Evolutionary conservation across 2,888 invertebrate genomes (phyloP).

Genomic region (Dolichomitus sp.): DNA sequence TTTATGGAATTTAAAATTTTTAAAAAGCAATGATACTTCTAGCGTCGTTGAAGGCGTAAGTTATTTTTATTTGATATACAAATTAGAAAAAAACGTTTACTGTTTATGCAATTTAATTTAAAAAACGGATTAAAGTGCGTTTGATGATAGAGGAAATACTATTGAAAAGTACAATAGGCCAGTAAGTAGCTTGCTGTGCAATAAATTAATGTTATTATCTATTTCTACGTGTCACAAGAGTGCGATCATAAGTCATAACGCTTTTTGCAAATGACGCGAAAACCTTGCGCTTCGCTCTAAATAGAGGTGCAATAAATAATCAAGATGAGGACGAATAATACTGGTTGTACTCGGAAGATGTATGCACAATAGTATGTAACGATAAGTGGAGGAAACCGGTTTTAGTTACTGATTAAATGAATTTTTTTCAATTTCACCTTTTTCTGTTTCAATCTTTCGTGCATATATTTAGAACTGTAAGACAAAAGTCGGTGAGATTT

Average conservation of each 20-base stretch:
- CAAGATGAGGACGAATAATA: background rate
- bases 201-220: slow-evolving; percentile 21
- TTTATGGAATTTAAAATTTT: background rate
- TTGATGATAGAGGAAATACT: background rate
- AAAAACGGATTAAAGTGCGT: background rate
- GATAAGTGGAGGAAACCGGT: background rate
- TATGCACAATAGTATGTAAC: background rate
- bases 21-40: slow-evolving; percentile 46
- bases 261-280: background rate
- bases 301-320: slow-evolving; percentile 19
- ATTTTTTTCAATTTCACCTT: background rate
- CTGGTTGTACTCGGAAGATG: background rate
- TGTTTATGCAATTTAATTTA: background rate
- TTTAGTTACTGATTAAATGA: background rate
- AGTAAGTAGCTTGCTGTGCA: background rate
- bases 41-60: slow-evolving; percentile 59
- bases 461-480: background rate
- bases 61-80: background rate
- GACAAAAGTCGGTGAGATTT: background rate
- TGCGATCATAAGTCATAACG: slow-evolving; percentile 21
- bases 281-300: background rate
- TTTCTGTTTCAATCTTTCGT: background rate
- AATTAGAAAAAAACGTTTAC: background rate
- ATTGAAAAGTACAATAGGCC: background rate
- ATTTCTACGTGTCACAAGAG: slow-evolving; percentile 11